Evolutionary conservation across 2,888 invertebrate genomes (phyloP), one percentile per base, ranked within the genome.

Genomic region (Diadromus collaris): DNA sequence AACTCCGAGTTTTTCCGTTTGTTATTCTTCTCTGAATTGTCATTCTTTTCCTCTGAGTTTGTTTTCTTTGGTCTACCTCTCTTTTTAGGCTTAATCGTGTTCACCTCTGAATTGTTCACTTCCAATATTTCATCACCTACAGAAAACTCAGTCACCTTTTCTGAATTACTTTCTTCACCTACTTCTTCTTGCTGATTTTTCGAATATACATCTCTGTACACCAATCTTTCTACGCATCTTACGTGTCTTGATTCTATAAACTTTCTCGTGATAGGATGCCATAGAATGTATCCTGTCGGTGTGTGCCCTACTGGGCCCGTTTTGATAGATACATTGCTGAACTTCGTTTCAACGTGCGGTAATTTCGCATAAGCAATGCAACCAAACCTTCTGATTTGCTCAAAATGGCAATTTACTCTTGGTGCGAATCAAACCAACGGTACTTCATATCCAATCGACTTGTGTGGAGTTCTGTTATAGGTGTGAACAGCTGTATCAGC

Each of bases 391-490:
- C 46, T 81, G 13, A 79, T 80, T n/a, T 79, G 48, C 6, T 72
- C 70, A 7, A 80, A 48, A 63, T 81, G 71, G 44, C 63, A 78
- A 21, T 63, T 82, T 7, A 21, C 34, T 27, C 74, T 70, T 10
- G 71, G 79, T 65, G 77, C 32, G 34, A 74, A 81, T 69, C 80
- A 83, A 10, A 32, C 10, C 34, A 83, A 34, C 19, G 82, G 80
- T 9, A 70, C 54, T 56, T 79, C 72, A 69, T 60, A 80, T 19
- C 75, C 69, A 48, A 78, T 80, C 21, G 81, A 76, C 46, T 79
- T 82, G 51, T 81, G 82, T 7, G 80, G 80, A n/a, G 82, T 80
- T 29, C 77, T 65, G 61, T 83, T 83, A 54, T 83, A 81, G 6
- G 65, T 48, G 77, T 82, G 72, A 2, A 81, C 79, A 44, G 83